Base-by-base conservation (phyloP, 2,113 vertebrate species). In the Fukomys damarensis region DNA sequence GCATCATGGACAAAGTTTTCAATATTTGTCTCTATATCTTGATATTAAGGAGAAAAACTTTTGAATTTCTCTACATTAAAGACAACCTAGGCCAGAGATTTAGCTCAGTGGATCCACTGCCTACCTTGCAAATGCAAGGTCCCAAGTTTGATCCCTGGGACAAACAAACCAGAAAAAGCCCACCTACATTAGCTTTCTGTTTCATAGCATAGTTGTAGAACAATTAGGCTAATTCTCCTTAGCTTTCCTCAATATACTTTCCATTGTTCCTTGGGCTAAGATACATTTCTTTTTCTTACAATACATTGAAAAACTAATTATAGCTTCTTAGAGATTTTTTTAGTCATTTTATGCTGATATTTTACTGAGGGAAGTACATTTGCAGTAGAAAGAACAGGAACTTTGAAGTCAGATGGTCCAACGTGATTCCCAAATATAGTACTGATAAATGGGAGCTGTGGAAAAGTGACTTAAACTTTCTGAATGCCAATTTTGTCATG, bases 21-120 rank as follows among this genome's bases (percentile, higher is more conserved):
- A n/a, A 41, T 89, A 79, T 83, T 74, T 32, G 46, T 20, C 11
- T 86, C 28, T 84, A 30, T 26, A 68, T 49, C 5, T 81, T 95
- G 35, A 95, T 90, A 88, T 85, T 61, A 91, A 79, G 72, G 52
- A 81, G 84, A 68, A 93, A 86, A n/a, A 41, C 17, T 30, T 90
- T 72, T 43, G 46, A 32, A 28, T 24, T 19, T 85, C 17, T 96
- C 46, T 85, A 5, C 30, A 68, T 65, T 90, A 86, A 95, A 81
- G 65, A 38, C 74, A 84, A 83, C 41, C n/a, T n/a, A n/a, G n/a
- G n/a, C n/a, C n/a, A n/a, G n/a, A n/a, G n/a, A n/a, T n/a, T n/a
- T n/a, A n/a, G n/a, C n/a, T n/a, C n/a, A n/a, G n/a, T n/a, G n/a
- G n/a, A n/a, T n/a, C n/a, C n/a, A n/a, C n/a, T n/a, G n/a, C n/a